A percentile compares a stretch with the other conserved stretches of the same genome.
These are phyloP conservation scores for Garra rufa DNA, from an alignment of 2,113 vertebrate species.

Conservation along the genomic window DNA sequence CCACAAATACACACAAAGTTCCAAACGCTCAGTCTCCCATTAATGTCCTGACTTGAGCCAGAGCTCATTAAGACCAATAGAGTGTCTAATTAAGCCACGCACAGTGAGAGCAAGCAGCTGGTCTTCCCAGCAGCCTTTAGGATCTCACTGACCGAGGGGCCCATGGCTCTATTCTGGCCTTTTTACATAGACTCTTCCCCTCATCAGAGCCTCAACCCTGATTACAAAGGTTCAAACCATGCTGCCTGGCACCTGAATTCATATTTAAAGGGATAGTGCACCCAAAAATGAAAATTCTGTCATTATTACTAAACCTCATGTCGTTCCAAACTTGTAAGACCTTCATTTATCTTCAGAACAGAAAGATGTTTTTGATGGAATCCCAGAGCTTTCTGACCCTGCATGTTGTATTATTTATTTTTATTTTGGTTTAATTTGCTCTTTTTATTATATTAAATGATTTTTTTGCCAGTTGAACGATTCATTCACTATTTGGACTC, in stretches of 20 bases:
- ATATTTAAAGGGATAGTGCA: constrained; percentile 18
- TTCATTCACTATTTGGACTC: background rate
- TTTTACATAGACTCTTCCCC: background rate
- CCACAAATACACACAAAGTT: background rate
- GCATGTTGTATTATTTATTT: too few species aligned
- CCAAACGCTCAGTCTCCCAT: constrained; percentile 16
- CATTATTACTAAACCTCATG: background rate
- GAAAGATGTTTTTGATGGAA: too few species aligned
- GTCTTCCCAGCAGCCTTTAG: background rate
- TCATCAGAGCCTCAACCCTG: constrained; percentile 13
- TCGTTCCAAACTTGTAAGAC: too few species aligned
- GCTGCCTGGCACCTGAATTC: background rate
- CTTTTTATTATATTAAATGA: too few species aligned
- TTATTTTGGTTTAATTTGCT: too few species aligned
- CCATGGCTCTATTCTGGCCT: background rate
- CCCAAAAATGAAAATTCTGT: background rate
- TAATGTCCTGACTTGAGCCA: constrained; percentile 17
- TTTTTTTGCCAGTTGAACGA: background rate
- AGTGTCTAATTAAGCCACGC: constrained; percentile 36
- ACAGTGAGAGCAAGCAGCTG: constrained; percentile 24
- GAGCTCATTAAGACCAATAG: constrained; percentile 38
- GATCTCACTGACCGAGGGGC: constrained; percentile 28
- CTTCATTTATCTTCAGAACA: too few species aligned
- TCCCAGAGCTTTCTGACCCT: too few species aligned
- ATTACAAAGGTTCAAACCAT: constrained; percentile 11